Evolutionary conservation across 2,888 invertebrate genomes (phyloP).

Genomic region (Aromia moschata): DNA sequence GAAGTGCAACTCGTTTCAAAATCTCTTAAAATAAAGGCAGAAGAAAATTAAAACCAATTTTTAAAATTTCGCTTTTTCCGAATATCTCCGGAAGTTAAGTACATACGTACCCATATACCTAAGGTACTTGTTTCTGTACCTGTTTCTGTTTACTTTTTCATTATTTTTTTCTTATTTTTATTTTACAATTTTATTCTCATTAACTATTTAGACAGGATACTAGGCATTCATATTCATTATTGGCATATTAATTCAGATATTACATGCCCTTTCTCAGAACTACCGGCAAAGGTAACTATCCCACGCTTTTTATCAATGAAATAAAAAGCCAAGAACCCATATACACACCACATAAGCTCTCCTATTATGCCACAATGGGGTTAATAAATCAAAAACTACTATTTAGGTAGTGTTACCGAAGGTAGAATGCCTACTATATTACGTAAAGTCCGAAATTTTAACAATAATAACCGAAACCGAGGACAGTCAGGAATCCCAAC

Average conservation of each 20-base stretch:
- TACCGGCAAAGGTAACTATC: conserved; percentile 32
- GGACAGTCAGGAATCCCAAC: too few relatives aligned
- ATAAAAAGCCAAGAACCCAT: conserved; percentile 46
- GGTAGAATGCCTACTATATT: conserved; percentile 31
- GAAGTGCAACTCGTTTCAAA: too few relatives aligned
- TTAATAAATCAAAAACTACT: conserved; percentile 39
- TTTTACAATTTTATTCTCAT: too few relatives aligned
- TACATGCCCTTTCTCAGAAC: conserved; percentile 11
- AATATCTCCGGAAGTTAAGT: too few relatives aligned
- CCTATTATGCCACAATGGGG: conserved; percentile 30
- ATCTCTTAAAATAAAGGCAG: too few relatives aligned
- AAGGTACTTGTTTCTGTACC: too few relatives aligned
- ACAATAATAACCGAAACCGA: background rate
- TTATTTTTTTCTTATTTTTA: too few relatives aligned
- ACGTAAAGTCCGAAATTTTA: conserved; percentile 29
- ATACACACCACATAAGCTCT: conserved; percentile 52
- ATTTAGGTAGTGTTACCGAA: conserved; percentile 38
- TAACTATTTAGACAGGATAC: too few relatives aligned
- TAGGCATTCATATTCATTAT: conserved; percentile 2
- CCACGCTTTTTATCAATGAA: conserved; percentile 48
- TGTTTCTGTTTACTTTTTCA: too few relatives aligned
- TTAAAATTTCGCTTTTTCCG: too few relatives aligned
- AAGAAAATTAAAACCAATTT: too few relatives aligned
- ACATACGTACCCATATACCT: too few relatives aligned
- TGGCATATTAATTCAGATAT: conserved; percentile 1